Conservation (phyloP, 2,888 invertebrate genomes). For the Andrena praecox region DNA sequence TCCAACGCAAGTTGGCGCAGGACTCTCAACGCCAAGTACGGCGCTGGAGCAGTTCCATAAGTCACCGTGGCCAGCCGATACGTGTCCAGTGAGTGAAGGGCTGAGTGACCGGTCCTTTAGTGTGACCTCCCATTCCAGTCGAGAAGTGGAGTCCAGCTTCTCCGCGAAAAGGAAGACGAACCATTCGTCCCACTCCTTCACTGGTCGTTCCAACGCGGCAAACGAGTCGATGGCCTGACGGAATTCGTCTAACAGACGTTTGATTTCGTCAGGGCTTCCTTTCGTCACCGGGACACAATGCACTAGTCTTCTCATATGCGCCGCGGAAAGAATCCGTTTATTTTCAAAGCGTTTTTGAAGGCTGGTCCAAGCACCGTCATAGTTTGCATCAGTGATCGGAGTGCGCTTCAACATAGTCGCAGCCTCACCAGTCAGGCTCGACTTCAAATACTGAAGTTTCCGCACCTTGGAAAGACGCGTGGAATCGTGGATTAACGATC, state of each 20-base stretch:
- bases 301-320: background rate
- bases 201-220: background rate
- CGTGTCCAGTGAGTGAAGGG: background rate
- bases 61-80: no score
- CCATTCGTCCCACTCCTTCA: background rate
- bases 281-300: background rate
- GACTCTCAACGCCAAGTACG: no score
- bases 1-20: no score
- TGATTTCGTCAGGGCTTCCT: background rate
- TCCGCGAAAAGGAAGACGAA: background rate
- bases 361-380: background rate
- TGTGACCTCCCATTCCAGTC: background rate
- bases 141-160: background rate
- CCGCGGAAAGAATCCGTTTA: background rate
- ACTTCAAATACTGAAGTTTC: background rate
- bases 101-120: background rate
- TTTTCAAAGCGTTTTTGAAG: background rate
- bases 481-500: background rate
- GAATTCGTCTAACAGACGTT: background rate
- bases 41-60: no score
- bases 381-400: background rate
- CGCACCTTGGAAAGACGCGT: background rate
- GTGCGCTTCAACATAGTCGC: no score
- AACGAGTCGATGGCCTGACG: background rate
- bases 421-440: background rate